Evolutionary conservation across 2,113 vertebrate genomes (phyloP).

Genomic region (Phrynosoma blainvillii): DNA sequence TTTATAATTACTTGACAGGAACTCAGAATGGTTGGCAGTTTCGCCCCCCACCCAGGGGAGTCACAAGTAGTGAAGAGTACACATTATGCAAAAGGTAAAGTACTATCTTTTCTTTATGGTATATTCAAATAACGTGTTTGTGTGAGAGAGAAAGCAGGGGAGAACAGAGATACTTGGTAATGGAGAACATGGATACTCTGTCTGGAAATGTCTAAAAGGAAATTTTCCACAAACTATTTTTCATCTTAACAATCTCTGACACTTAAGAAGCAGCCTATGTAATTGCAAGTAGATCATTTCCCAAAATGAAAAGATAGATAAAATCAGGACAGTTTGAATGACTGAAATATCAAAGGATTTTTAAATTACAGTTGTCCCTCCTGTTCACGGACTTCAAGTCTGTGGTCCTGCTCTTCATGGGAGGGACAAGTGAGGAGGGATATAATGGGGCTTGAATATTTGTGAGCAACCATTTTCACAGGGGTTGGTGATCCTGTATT

Average conservation of each 20-base stretch:
- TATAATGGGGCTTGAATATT: no score
- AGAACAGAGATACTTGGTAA: not conserved
- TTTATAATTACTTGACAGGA: constrained; percentile 68
- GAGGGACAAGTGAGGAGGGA: no score
- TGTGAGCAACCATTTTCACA: no score
- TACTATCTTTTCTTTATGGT: constrained; percentile 21
- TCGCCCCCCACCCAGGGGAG: constrained; percentile 93
- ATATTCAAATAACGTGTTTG: not conserved
- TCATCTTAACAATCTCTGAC: constrained; percentile 5
- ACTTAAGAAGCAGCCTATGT: constrained; percentile 18
- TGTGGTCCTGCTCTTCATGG: no score
- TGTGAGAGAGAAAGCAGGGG: not conserved
- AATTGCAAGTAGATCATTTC: no score
- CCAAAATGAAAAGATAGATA: no score
- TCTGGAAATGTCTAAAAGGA: not conserved
- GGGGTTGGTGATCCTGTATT: no score
- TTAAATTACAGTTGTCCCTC: no score
- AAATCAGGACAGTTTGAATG: not conserved
- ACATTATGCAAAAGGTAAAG: constrained; percentile 96
- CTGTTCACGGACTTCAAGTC: no score
- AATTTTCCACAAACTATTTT: not conserved
- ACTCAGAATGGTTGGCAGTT: constrained; percentile 94
- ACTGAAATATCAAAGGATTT: no score
- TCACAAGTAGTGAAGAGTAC: constrained; percentile 98
- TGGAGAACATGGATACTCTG: not conserved